Conservation (phyloP, 2,888 invertebrate genomes). For the Ctena decussata region DNA sequence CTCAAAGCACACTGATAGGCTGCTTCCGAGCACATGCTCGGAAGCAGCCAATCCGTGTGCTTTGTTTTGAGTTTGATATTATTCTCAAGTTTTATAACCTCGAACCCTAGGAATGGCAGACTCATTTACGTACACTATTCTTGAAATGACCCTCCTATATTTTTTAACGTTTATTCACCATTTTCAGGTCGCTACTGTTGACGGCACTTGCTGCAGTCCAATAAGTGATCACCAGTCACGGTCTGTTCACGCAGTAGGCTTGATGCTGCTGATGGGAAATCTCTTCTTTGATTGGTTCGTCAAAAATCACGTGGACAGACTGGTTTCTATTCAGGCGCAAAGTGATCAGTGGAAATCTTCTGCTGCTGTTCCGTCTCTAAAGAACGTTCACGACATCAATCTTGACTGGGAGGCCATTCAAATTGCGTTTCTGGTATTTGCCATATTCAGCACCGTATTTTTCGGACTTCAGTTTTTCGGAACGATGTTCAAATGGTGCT, state of each 20-base stretch:
- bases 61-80: no score
- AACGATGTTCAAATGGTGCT: background rate
- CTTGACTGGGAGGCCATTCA: background rate
- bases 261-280: background rate
- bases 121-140: no score
- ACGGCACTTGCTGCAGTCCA: background rate
- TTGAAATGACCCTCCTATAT: no score
- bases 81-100: no score
- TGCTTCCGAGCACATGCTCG: no score
- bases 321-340: background rate
- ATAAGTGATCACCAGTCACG: background rate
- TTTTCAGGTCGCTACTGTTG: no score
- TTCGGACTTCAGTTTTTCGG: background rate
- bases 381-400: background rate
- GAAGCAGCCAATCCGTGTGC: no score
- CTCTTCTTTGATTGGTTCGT: constrained; percentile 1
- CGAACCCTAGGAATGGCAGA: no score
- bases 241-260: background rate
- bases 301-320: background rate
- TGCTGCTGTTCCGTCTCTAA: background rate
- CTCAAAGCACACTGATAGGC: no score
- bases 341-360: background rate
- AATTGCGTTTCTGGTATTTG: background rate
- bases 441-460: background rate
- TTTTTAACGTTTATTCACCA: no score